These are phyloP conservation scores for Enteromius anoplus DNA, from an alignment of 2,797 vertebrate species.

Conservation along the genomic window DNA sequence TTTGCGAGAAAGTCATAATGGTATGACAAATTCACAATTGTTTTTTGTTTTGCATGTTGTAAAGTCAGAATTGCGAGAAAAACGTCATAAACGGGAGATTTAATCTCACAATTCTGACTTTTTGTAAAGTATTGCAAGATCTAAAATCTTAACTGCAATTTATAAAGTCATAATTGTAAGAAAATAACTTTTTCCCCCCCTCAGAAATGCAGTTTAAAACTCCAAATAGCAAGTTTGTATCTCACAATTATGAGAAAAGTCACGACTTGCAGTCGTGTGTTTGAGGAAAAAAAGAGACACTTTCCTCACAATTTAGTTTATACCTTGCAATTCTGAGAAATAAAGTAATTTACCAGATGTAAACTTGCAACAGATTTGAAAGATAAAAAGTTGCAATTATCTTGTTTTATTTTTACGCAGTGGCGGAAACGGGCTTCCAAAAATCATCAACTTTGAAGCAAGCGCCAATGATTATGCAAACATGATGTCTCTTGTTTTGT, in stretches of 20 bases:
- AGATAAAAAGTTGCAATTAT: not conserved
- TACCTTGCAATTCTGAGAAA: not conserved
- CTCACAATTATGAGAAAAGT: not conserved
- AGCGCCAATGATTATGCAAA: slow-evolving; percentile 37
- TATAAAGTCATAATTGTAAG: no score
- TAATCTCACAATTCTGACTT: not conserved
- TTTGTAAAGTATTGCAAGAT: not conserved
- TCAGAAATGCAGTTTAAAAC: not conserved
- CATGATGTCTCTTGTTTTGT: slow-evolving; percentile 26
- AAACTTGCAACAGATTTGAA: not conserved
- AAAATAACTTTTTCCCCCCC: not conserved
- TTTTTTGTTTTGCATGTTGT: not conserved
- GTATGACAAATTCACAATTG: not conserved
- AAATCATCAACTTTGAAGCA: slow-evolving; percentile 37
- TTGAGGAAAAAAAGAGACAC: not conserved
- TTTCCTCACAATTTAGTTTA: not conserved
- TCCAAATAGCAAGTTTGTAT: not conserved
- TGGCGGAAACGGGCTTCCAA: not conserved
- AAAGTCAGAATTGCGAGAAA: not conserved
- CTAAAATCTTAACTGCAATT: not conserved
- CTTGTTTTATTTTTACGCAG: not conserved
- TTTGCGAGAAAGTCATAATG: no score
- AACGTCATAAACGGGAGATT: not conserved
- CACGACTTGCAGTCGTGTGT: not conserved
- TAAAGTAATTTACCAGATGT: not conserved